These are phyloP conservation scores for Macrobrachium nipponense DNA, from an alignment of 1,140 invertebrate species.

Conservation along the genomic window DNA sequence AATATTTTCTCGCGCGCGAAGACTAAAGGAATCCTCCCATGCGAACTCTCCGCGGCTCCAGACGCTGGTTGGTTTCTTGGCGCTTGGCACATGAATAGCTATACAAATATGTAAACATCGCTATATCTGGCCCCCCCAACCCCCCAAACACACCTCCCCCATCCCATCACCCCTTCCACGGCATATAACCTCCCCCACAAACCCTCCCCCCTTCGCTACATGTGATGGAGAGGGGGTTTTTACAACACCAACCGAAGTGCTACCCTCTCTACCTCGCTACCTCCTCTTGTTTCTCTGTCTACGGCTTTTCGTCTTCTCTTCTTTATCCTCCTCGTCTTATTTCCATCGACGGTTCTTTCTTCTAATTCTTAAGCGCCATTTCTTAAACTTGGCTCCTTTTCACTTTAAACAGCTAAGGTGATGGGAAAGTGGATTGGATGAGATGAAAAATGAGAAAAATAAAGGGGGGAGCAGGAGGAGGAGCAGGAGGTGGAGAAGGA, in stretches of 20 bases:
- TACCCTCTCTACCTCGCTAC: constrained; percentile 2
- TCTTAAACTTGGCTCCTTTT: neutral
- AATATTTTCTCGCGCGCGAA: neutral
- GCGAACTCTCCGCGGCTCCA: neutral
- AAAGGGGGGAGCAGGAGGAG: neutral
- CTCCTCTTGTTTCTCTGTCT: neutral
- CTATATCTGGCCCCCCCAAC: constrained; percentile 10
- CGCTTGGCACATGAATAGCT: constrained; percentile 1
- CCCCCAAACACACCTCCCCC: constrained; percentile 1
- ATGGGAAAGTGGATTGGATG: neutral
- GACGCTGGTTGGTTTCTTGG: neutral
- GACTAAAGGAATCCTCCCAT: neutral
- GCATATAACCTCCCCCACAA: neutral
- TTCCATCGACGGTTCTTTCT: neutral
- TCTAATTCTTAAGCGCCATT: neutral
- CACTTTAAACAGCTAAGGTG: neutral
- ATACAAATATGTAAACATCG: constrained; percentile 42
- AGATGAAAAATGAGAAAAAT: neutral
- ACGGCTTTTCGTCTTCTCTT: neutral
- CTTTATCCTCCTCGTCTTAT: neutral
- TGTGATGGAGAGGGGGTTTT: neutral
- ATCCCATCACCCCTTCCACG: neutral
- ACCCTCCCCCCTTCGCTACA: no score
- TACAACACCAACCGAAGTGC: neutral
- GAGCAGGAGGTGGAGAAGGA: neutral